These are phyloP conservation scores for Actenoides hombroni DNA, from an alignment of 2,113 vertebrate species.

Conservation along the genomic window DNA sequence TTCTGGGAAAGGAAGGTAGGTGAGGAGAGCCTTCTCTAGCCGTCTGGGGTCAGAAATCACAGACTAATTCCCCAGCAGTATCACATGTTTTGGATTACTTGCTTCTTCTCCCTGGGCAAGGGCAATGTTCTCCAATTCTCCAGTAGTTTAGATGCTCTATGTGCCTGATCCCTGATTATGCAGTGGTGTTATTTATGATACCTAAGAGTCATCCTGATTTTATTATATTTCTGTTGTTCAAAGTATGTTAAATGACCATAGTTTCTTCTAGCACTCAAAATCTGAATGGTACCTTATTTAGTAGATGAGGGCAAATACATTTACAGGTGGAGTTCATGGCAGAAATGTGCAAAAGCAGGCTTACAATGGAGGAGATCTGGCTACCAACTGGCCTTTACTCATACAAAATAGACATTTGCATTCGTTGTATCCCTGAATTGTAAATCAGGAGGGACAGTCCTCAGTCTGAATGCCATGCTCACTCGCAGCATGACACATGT, in stretches of 20 bases:
- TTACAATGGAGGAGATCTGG: not conserved
- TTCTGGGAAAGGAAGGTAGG: not conserved
- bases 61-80: not conserved
- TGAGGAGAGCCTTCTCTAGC: not conserved
- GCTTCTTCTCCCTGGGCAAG: not conserved
- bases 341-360: not conserved
- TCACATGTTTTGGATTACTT: not conserved
- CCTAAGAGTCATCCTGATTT: not conserved
- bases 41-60: not conserved
- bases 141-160: not conserved
- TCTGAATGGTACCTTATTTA: not conserved
- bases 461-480: constrained; percentile 22
- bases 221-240: not conserved
- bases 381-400: not conserved
- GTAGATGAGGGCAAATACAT: not conserved
- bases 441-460: not conserved
- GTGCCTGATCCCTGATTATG: not conserved
- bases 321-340: not conserved
- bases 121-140: not conserved
- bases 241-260: rapidly evolving
- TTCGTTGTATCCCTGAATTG: not conserved
- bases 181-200: not conserved
- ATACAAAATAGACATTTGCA: not conserved
- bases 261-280: not conserved
- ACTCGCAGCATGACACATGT: constrained; percentile 7